Base-by-base conservation (phyloP, 64 coral and sea anemone species). In the Pachyseris speciosa region DNA sequence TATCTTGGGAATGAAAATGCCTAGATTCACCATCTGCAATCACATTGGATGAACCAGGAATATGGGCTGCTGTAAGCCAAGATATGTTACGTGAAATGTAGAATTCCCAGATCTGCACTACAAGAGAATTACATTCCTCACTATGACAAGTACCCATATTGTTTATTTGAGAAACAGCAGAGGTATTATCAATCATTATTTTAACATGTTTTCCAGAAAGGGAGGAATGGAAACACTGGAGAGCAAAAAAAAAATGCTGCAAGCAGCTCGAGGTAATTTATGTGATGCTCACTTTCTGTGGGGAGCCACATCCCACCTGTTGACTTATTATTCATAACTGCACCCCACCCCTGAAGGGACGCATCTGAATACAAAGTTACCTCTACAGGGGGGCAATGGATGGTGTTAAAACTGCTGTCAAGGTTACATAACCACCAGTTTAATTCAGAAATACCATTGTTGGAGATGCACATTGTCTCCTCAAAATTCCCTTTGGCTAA, bases 11-110 rank as follows among this genome's bases (percentile, higher is more conserved):
- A 24, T 73, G 74, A 58, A 72, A 88, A 58, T 64, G 44, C 25
- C 91, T 45, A 45, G 84, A 94, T 72, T 87, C 73, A 43, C 36
- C 88, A 33, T 81, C 91, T 58, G 75, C 72, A 47, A 41, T 34
- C 39, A 51, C 39, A 81, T 94, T 94, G 39, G 33, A 33, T 11
- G 49, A 70, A 3, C 92, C 84, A 53, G 74, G 84, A 37, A 88
- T 94, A 42, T 94, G 92, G 11, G 74, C 92, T 59, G 92, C 85
- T 49, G 91, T 94, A 15, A 94, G 58, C 92, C 92, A 88, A 69
- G 53, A 67, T 19, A 70, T 80, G 32, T 72, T 75, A 78, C 67
- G 71, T 78, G 3, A 29, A 7, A 89, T 77, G 67, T 72, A 77
- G 19, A 89, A 89, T 78, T 89, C 71, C 86, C 86, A 78, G 28